phyloP scores from a whole-genome alignment of 1,140 invertebrate species.

The Episyrphus balteatus region DNA sequence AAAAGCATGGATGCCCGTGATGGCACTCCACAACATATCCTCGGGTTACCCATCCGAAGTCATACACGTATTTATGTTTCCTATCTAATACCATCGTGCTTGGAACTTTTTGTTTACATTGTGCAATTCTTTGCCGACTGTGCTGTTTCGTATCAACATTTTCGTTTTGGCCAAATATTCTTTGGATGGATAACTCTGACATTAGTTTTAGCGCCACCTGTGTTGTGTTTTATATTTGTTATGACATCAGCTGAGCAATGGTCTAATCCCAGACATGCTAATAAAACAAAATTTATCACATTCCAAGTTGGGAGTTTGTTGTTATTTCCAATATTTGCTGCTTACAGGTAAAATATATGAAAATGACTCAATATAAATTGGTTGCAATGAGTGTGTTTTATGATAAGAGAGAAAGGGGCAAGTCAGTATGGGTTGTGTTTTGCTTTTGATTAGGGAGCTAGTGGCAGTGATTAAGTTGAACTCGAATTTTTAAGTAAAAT shows the following conservation, averaged over 20 bases:
- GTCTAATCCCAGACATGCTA: constrained; percentile 39
- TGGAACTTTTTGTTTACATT: constrained; percentile 39
- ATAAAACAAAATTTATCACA: constrained; percentile 11
- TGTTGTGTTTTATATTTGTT: constrained; percentile 21
- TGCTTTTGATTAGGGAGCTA: too few relatives aligned
- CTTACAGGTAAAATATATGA: constrained; percentile 47
- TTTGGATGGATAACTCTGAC: constrained; percentile 21
- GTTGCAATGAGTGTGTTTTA: too few relatives aligned
- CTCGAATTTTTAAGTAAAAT: too few relatives aligned
- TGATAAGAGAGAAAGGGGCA: too few relatives aligned
- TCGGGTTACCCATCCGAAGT: constrained; percentile 41
- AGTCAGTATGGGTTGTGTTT: too few relatives aligned
- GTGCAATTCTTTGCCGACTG: constrained; percentile 40
- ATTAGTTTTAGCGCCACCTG: constrained; percentile 18
- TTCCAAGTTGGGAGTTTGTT: constrained; percentile 39
- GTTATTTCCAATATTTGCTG: constrained; percentile 53
- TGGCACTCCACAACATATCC: constrained; percentile 34
- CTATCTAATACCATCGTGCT: constrained; percentile 39
- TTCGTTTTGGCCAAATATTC: constrained; percentile 36
- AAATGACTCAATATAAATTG: constrained; percentile 6
- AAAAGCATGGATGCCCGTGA: too few relatives aligned
- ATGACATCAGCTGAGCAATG: constrained; percentile 39
- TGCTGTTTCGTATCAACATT: constrained; percentile 40
- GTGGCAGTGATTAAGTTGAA: too few relatives aligned
- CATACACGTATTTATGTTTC: constrained; percentile 41